Evolutionary conservation across 2,888 invertebrate genomes (phyloP).

Genomic region (Leucophenga maculata): DNA sequence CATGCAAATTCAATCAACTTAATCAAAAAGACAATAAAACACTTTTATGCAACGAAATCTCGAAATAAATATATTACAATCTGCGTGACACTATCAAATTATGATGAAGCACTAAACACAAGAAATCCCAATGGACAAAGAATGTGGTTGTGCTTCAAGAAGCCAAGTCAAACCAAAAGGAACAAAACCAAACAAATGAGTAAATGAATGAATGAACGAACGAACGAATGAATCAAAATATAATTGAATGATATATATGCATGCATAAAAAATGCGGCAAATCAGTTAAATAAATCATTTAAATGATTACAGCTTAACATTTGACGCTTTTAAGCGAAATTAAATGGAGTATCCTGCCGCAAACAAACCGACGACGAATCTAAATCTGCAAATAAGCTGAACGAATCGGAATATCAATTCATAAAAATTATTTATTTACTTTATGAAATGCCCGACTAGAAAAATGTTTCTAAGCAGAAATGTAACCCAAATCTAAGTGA

Average conservation of each 20-base stretch:
- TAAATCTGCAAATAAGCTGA: neutral
- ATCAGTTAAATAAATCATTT: constrained; percentile 64
- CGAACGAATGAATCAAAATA: too few relatives aligned
- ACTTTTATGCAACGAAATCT: constrained; percentile 6
- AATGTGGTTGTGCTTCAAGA: constrained; percentile 36
- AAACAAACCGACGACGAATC: constrained; percentile 5
- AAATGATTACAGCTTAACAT: constrained; percentile 66
- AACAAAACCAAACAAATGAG: too few relatives aligned
- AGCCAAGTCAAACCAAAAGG: too few relatives aligned
- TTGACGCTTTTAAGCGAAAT: constrained; percentile 66
- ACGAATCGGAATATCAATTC: constrained; percentile 43
- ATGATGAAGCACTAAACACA: constrained; percentile 54
- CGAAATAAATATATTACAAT: constrained; percentile 54
- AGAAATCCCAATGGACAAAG: constrained; percentile 19
- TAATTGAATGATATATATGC: neutral
- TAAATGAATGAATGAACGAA: too few relatives aligned
- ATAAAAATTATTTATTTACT: constrained; percentile 65
- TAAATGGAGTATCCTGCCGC: constrained; percentile 52
- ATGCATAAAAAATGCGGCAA: constrained; percentile 33
- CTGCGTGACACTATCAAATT: constrained; percentile 66
- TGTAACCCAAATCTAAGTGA: constrained; percentile 67
- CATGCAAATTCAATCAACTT: constrained; percentile 1
- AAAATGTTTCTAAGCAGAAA: constrained; percentile 41
- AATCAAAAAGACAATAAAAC: constrained; percentile 20
- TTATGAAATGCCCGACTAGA: constrained; percentile 33